A percentile compares a stretch with the other conserved stretches of the same genome.
These are phyloP conservation scores for Apis mellifera DNA, from an alignment of 1,140 invertebrate genomes.

Conservation along the genomic window DNA sequence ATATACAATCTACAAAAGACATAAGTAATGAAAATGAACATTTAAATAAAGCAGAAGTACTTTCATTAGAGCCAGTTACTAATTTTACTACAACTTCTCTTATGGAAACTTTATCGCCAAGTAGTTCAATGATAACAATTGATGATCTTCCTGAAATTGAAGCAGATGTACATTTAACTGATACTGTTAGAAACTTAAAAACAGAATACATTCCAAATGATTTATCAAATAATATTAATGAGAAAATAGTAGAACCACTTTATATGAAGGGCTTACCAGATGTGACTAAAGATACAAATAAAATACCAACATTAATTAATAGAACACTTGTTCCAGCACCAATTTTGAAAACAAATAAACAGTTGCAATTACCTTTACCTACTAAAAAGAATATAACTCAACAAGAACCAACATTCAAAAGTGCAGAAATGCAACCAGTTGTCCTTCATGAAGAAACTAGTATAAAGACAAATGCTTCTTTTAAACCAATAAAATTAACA, in stretches of 20 bases:
- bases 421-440: slow-evolving; percentile 72
- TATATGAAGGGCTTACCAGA: slow-evolving; percentile 69
- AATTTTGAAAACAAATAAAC: slow-evolving; percentile 69
- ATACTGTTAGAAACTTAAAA: slow-evolving; percentile 39
- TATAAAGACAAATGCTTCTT: slow-evolving; percentile 36
- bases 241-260: slow-evolving; percentile 46
- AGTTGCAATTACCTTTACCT: slow-evolving; percentile 62
- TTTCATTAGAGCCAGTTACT: background rate
- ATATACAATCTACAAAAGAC: background rate
- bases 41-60: background rate
- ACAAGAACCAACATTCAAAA: slow-evolving; percentile 66
- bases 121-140: slow-evolving; percentile 46
- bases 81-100: slow-evolving; percentile 12
- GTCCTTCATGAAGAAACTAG: background rate
- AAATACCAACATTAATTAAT: slow-evolving; percentile 70
- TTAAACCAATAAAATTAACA: slow-evolving; percentile 70
- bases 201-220: slow-evolving; percentile 59
- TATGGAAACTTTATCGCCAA: slow-evolving; percentile 23
- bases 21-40: background rate
- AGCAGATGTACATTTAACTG: slow-evolving; percentile 63
- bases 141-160: slow-evolving; percentile 69
- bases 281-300: slow-evolving; percentile 67
- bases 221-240: background rate
- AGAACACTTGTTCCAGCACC: slow-evolving; percentile 65
- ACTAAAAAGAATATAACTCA: slow-evolving; percentile 10